A percentile compares a stretch with the other conserved stretches of the same genome.
phyloP scores from a whole-genome alignment of 2,888 invertebrate genomes.

The Brassicogethes aeneus region DNA sequence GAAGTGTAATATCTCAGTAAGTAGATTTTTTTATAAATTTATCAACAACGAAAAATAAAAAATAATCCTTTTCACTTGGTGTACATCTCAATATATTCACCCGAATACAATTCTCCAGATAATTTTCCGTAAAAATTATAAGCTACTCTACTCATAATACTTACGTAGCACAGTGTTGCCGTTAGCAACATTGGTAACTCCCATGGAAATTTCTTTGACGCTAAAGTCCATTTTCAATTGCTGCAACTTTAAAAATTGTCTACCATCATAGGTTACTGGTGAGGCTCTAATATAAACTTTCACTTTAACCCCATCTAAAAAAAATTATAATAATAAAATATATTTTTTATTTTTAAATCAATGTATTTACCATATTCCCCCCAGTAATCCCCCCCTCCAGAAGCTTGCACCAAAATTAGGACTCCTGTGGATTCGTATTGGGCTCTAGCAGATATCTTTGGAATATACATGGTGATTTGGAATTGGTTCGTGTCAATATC shows the following conservation, averaged over 20 bases:
- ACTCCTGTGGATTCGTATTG: constrained; percentile 75
- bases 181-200: constrained; percentile 75
- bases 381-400: constrained; percentile 83
- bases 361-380: constrained; percentile 66
- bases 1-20: too few species aligned
- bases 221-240: constrained; percentile 81
- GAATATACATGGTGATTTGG: constrained; percentile 71
- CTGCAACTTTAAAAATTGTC: constrained; percentile 60
- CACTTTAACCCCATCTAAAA: constrained; percentile 69
- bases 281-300: constrained; percentile 74
- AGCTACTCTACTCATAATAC: constrained; percentile 29
- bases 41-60: too few species aligned
- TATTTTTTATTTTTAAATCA: background rate
- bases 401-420: constrained; percentile 69
- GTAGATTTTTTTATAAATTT: too few species aligned
- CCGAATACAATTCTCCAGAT: too few species aligned
- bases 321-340: background rate
- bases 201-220: constrained; percentile 75
- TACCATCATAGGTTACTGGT: constrained; percentile 53
- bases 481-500: constrained; percentile 72
- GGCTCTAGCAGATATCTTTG: constrained; percentile 69
- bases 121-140: too few species aligned
- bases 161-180: constrained; percentile 73
- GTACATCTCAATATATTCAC: too few species aligned
- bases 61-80: too few species aligned